Base-by-base conservation (phyloP, 2,888 invertebrate species). In the Ypsolopha scabrella region DNA sequence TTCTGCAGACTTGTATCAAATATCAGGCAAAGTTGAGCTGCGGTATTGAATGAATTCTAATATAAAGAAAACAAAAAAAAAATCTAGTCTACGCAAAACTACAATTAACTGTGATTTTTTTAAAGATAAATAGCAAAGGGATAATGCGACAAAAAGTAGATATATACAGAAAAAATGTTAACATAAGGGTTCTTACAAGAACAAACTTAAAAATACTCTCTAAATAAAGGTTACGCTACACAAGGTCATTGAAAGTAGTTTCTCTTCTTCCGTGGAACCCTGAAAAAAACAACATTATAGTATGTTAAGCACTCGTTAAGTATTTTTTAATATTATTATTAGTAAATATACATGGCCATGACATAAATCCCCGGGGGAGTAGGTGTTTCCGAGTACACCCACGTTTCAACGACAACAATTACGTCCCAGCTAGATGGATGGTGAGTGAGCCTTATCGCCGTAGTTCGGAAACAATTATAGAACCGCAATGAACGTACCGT, bases 181-280 rank as follows among this genome's bases (percentile, higher is more conserved):
- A 14, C 35, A 14, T 36, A 2, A 7, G 14, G 6, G 9, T 33
- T 37, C 47, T 45, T 45, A 45, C 33, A 10, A 9, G 63, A 73
- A 72, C 67, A 58, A 68, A 65, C 58, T 34, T 8, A 37, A 45
- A 51, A n/a, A 48, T 38, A 38, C 39, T 38, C 39, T 10, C 48
- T 48, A 41, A 41, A 33, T 7, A 33, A 10, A 33, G 7, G 11
- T 10, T 24, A 45, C n/a, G 13, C 10, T 44, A 33, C 24, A 13
- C 7, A 11, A 7, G 35, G 41, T 55, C 63, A 80, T 61, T 78
- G 75, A 61, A 83, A 83, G 55, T 81, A 83, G 58, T 71, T 78
- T 51, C 75, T 71, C 61, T 83, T 82, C 71, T 82, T 83, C 54
- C 80, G 68, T 24, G 75, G 56, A 50, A 80, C 60, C 9, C 83